Evolutionary conservation across 1,140 invertebrate genomes (phyloP).

Genomic region (Orius laevigatus): DNA sequence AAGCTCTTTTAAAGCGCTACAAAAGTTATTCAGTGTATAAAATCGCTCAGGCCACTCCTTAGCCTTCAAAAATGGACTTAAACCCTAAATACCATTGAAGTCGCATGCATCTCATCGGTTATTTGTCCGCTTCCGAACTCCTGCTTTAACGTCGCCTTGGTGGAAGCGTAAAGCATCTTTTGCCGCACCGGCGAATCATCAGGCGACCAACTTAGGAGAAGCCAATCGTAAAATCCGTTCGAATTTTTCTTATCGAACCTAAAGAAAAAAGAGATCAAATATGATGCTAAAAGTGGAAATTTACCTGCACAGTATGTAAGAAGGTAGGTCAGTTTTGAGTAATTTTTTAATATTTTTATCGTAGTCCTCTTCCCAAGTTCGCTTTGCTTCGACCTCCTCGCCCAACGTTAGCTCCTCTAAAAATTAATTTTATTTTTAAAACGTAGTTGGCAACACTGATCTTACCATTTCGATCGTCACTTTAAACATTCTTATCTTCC

Average conservation of each 20-base stretch:
- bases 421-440: slow-evolving; percentile 25
- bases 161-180: slow-evolving; percentile 98
- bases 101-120: slow-evolving; percentile 82
- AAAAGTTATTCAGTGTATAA: too few relatives aligned
- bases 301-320: slow-evolving; percentile 78
- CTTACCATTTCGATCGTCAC: slow-evolving; percentile 71
- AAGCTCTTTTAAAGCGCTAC: too few relatives aligned
- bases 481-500: slow-evolving; percentile 63
- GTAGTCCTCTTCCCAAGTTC: slow-evolving; percentile 79
- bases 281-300: slow-evolving; percentile 15
- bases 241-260: slow-evolving; percentile 66
- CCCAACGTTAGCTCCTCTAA: slow-evolving; percentile 62
- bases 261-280: slow-evolving; percentile 20
- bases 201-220: slow-evolving; percentile 88
- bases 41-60: too few relatives aligned
- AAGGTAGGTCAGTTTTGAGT: slow-evolving; percentile 75
- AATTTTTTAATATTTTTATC: slow-evolving; percentile 58
- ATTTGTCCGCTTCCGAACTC: slow-evolving; percentile 87
- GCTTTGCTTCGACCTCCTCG: slow-evolving; percentile 44
- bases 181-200: slow-evolving; percentile 76
- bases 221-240: slow-evolving; percentile 77
- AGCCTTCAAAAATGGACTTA: too few relatives aligned
- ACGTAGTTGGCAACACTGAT: too few relatives aligned
- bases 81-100: slow-evolving; percentile 52
- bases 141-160: slow-evolving; percentile 91